A percentile compares a stretch with the other conserved stretches of the same genome.
phyloP scores from a whole-genome alignment of 2,113 vertebrate species.

The Scopus umbretta region DNA sequence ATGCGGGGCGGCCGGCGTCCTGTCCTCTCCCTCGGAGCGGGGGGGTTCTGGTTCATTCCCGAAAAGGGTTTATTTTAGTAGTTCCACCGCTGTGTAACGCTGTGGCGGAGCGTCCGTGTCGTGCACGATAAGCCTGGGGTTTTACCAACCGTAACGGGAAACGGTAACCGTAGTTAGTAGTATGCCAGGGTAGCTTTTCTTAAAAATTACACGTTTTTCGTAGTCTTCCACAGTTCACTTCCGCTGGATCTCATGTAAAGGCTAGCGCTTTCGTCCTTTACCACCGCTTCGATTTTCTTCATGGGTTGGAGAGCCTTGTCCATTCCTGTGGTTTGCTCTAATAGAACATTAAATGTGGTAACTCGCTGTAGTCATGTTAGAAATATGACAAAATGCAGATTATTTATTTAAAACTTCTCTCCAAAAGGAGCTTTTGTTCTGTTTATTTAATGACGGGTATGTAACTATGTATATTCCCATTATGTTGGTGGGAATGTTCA shows the following conservation, averaged over 20 bases:
- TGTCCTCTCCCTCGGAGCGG: neutral
- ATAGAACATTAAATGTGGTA: too few species aligned
- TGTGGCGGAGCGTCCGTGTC: fast-evolving
- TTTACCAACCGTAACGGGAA: neutral
- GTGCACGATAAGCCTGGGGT: fast-evolving
- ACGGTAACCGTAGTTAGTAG: fast-evolving
- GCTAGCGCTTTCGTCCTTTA: fast-evolving
- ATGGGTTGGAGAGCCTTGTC: fast-evolving
- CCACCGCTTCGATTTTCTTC: fast-evolving
- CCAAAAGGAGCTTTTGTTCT: neutral
- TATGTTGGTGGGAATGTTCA: neutral
- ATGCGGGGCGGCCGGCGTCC: neutral
- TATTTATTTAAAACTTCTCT: neutral
- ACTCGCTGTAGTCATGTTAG: too few species aligned
- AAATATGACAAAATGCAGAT: neutral
- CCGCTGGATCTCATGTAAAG: fast-evolving
- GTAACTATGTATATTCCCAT: fast-evolving
- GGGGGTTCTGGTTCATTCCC: fast-evolving
- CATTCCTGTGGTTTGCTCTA: too few species aligned
- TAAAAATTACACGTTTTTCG: fast-evolving
- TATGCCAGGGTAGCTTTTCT: neutral
- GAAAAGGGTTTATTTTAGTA: fast-evolving
- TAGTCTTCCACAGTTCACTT: neutral
- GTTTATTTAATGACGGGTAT: neutral
- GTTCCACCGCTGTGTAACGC: fast-evolving